Evolutionary conservation across 2,888 invertebrate genomes (phyloP).

Genomic region (Tineola bisselliella): DNA sequence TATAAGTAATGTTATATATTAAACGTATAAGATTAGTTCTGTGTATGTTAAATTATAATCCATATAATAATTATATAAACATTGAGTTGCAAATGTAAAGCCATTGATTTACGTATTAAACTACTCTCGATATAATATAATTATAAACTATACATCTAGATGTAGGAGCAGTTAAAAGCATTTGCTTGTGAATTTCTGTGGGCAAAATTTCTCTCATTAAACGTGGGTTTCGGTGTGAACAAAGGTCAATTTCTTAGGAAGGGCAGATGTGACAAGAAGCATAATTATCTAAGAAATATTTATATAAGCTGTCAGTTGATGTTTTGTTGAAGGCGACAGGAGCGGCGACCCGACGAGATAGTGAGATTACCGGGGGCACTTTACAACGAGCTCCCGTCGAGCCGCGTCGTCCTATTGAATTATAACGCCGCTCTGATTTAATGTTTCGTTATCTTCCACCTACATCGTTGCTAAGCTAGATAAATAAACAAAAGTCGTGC

Average conservation of each 20-base stretch:
- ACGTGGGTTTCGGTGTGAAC: constrained; percentile 14
- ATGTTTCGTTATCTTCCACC: neutral
- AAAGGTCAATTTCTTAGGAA: constrained; percentile 16
- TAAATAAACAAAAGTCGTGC: neutral
- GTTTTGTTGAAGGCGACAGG: neutral
- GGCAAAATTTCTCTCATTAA: neutral
- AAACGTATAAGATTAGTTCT: too few species aligned
- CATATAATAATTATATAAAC: neutral
- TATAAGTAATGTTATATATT: too few species aligned
- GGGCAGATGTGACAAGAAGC: constrained; percentile 12
- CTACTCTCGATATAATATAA: neutral
- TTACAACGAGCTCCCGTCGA: constrained; percentile 16
- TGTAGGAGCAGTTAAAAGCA: constrained; percentile 15
- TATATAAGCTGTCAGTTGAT: constrained; percentile 1
- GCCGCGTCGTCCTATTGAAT: constrained; percentile 20
- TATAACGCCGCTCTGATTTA: constrained; percentile 18
- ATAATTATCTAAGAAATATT: constrained; percentile 16
- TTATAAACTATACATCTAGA: constrained; percentile 1
- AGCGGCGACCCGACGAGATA: constrained; percentile 19
- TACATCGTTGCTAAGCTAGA: neutral
- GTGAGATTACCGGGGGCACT: constrained; percentile 20
- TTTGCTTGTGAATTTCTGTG: neutral
- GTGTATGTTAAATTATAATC: too few species aligned
- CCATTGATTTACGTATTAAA: neutral
- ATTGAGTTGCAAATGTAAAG: neutral